A percentile compares a stretch with the other conserved stretches of the same genome.
These are phyloP conservation scores for Mesaphorura yosii DNA, from an alignment of 1,140 invertebrate species.

Conservation along the genomic window DNA sequence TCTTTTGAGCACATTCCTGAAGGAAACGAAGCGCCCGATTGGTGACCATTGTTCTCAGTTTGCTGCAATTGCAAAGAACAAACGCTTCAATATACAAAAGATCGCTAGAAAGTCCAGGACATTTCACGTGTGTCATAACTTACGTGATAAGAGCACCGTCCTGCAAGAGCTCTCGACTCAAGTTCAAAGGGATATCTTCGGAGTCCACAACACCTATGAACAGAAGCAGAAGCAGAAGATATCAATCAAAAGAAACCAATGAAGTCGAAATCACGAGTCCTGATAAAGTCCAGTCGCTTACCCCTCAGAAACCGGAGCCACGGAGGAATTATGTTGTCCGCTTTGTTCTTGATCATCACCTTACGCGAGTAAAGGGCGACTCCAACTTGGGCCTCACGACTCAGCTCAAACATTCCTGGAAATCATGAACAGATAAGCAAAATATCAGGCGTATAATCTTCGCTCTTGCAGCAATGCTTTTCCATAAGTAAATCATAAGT, in stretches of 20 bases:
- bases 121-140: conserved; percentile 33
- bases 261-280: background rate
- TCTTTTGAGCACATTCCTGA: conserved; percentile 70
- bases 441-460: no score
- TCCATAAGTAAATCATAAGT: no score
- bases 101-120: background rate
- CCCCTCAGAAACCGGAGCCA: conserved; percentile 90
- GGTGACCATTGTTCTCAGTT: conserved; percentile 72
- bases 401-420: conserved; percentile 80
- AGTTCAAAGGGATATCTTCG: conserved; percentile 94
- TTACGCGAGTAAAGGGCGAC: conserved; percentile 83
- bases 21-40: conserved; percentile 75
- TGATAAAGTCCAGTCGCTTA: conserved; percentile 33
- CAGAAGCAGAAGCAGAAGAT: no score
- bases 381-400: conserved; percentile 60
- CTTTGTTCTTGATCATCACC: conserved; percentile 75
- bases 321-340: conserved; percentile 81
- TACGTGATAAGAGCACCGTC: conserved; percentile 81
- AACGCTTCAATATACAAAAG: no score
- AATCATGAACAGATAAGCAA: no score
- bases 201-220: conserved; percentile 91
- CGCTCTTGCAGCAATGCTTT: no score
- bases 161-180: conserved; percentile 88
- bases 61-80: conserved; percentile 44
- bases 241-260: background rate